phyloP scores from a whole-genome alignment of 92 coral and sea anemone genomes.

The Pocillopora grandis region DNA sequence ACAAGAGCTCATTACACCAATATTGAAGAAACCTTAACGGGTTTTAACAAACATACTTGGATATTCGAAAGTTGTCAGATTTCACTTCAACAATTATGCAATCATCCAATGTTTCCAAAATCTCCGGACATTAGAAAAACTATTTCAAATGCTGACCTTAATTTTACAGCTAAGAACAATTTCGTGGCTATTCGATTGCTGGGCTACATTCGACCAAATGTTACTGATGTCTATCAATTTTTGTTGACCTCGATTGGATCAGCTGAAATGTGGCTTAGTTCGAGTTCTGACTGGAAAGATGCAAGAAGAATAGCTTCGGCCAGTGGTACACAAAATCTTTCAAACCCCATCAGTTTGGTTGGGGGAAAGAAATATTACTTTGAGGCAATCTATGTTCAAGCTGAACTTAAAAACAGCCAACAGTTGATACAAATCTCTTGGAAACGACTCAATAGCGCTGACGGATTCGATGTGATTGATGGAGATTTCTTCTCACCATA shows the following conservation, averaged over 20 bases:
- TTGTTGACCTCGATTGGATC: slow-evolving; percentile 46
- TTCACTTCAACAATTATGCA: too few relatives aligned
- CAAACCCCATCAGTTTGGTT: slow-evolving; percentile 13
- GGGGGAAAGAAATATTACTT: slow-evolving; percentile 33
- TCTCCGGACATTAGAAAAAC: too few relatives aligned
- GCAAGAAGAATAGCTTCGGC: slow-evolving; percentile 22
- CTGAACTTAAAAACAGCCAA: background rate
- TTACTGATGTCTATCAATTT: slow-evolving; percentile 46
- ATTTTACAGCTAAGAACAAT: too few relatives aligned
- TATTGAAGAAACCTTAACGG: too few relatives aligned
- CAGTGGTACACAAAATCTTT: slow-evolving; percentile 30
- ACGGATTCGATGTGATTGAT: slow-evolving; percentile 9
- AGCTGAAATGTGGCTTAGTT: slow-evolving; percentile 55
- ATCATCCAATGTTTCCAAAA: too few relatives aligned
- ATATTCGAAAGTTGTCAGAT: too few relatives aligned
- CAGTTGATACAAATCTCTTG: slow-evolving; percentile 47
- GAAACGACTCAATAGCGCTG: slow-evolving; percentile 24
- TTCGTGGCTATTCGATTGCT: slow-evolving; percentile 33
- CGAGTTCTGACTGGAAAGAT: slow-evolving; percentile 28
- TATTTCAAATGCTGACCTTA: too few relatives aligned
- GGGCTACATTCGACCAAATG: slow-evolving; percentile 52
- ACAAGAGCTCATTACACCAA: too few relatives aligned
- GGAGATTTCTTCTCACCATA: slow-evolving; percentile 23
- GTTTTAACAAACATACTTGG: too few relatives aligned
- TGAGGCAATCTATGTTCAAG: slow-evolving; percentile 27